Evolutionary conservation across 2,113 vertebrate genomes (phyloP).

Genomic region (Willisornis vidua): DNA sequence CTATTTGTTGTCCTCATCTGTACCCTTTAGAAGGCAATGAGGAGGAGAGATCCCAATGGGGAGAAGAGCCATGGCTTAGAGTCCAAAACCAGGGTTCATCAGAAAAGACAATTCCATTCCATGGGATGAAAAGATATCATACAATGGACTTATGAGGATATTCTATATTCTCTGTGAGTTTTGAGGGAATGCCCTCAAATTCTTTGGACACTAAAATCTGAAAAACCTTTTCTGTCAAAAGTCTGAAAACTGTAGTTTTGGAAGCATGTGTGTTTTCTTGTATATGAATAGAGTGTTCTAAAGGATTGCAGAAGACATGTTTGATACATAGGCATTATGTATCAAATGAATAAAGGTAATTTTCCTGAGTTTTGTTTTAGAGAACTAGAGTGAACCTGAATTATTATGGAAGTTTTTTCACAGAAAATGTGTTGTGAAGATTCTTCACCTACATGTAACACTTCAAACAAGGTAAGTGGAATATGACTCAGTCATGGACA

Average conservation of each 20-base stretch:
- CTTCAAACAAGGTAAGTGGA: background rate
- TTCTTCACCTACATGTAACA: background rate
- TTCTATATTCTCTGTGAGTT: background rate
- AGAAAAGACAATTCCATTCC: background rate
- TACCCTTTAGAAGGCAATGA: background rate
- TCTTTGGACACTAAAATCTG: background rate
- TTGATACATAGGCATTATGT: background rate
- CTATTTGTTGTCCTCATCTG: background rate
- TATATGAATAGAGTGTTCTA: background rate
- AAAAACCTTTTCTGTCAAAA: background rate
- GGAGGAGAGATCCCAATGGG: fast-evolving
- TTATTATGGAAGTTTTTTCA: background rate
- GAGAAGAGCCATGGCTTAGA: background rate
- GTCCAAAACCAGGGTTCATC: background rate
- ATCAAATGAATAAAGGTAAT: background rate
- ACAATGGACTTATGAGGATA: background rate
- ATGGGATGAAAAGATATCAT: background rate
- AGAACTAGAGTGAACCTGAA: background rate
- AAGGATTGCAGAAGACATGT: background rate
- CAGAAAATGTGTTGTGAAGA: background rate
- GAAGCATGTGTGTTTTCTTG: background rate
- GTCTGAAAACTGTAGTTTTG: background rate
- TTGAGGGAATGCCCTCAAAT: background rate
- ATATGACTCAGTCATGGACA: background rate
- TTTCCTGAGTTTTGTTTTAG: background rate